Conservation (phyloP, 2,113 vertebrate species). For the Osmerus eperlanus region DNA sequence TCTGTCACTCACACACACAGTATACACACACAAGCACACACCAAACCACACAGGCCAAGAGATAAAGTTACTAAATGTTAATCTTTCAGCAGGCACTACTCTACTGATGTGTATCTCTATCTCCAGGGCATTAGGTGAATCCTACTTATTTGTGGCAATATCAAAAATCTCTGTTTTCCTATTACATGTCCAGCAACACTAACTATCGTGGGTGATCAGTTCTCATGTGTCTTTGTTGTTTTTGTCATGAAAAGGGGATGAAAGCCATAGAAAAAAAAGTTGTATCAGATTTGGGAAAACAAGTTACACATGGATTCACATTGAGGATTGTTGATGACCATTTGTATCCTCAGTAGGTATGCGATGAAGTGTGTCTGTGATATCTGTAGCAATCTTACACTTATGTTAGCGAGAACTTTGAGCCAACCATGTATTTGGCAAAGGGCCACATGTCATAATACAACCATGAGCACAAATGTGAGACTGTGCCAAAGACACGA, state of each 20-base stretch:
- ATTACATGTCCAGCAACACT: conserved; percentile 79
- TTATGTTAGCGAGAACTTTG: conserved; percentile 41
- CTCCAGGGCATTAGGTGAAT: conserved; percentile 98
- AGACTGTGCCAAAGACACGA: conserved; percentile 74
- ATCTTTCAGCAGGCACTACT: conserved; percentile 91
- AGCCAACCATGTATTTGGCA: conserved; percentile 17
- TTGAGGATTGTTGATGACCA: conserved; percentile 49
- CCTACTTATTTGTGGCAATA: conserved; percentile 99
- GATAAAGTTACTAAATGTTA: conserved; percentile 75
- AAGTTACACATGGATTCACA: conserved; percentile 42
- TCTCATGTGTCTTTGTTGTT: conserved; percentile 67
- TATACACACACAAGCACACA: conserved; percentile 20
- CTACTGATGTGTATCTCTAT: conserved; percentile 61
- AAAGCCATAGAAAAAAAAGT: conserved; percentile 93
- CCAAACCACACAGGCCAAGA: conserved; percentile 54
- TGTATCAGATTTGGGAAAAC: conserved; percentile 63
- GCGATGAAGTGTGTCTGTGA: conserved; percentile 50
- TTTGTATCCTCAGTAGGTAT: conserved; percentile 58
- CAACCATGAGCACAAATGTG: conserved; percentile 71
- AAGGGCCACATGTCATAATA: conserved; percentile 45
- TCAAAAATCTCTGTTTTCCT: conserved; percentile 90
- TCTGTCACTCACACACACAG: background rate
- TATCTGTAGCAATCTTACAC: conserved; percentile 70
- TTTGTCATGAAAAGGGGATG: conserved; percentile 89
- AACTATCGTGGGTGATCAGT: conserved; percentile 70